These are phyloP conservation scores for Stichopus horrens DNA, from an alignment of 53 echinoderm and acorn worm species.

Conservation along the genomic window DNA sequence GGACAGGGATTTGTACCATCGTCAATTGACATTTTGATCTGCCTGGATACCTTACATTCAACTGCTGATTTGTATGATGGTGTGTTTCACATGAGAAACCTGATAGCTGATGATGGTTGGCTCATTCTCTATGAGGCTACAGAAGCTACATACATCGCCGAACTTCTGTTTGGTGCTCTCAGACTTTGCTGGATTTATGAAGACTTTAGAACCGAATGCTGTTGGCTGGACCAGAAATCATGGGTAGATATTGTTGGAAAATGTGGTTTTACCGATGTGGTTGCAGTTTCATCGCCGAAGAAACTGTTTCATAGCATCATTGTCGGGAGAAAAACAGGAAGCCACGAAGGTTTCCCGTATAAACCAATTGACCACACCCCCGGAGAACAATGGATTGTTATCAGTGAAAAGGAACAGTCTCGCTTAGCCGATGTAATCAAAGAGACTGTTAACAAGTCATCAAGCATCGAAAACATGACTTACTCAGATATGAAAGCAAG, in stretches of 20 bases:
- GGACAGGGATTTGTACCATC: constrained; percentile 82
- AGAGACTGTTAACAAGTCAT: neutral
- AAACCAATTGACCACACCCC: constrained; percentile 2
- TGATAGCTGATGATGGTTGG: constrained; percentile 73
- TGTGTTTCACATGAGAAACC: constrained; percentile 66
- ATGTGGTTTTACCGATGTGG: constrained; percentile 71
- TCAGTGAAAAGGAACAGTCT: neutral
- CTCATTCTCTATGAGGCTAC: constrained; percentile 80
- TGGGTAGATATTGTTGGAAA: constrained; percentile 61
- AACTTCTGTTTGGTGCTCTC: constrained; percentile 82
- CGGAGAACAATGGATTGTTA: constrained; percentile 15
- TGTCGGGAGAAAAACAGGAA: constrained; percentile 74
- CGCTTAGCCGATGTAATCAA: neutral
- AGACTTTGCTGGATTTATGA: constrained; percentile 81
- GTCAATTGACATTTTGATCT: constrained; percentile 78
- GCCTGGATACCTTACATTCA: constrained; percentile 85
- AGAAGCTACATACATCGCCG: constrained; percentile 67
- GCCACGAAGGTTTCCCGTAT: constrained; percentile 45
- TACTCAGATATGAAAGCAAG: constrained; percentile 2
- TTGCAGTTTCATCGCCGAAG: constrained; percentile 70
- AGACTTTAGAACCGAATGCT: constrained; percentile 80
- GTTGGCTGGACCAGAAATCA: constrained; percentile 72
- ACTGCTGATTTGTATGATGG: constrained; percentile 67
- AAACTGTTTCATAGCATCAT: constrained; percentile 90
- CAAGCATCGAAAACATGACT: neutral